A percentile compares a stretch with the other conserved stretches of the same genome.
Evolutionary conservation across 2,888 invertebrate species (phyloP).

Genomic region (Erynnis tages): DNA sequence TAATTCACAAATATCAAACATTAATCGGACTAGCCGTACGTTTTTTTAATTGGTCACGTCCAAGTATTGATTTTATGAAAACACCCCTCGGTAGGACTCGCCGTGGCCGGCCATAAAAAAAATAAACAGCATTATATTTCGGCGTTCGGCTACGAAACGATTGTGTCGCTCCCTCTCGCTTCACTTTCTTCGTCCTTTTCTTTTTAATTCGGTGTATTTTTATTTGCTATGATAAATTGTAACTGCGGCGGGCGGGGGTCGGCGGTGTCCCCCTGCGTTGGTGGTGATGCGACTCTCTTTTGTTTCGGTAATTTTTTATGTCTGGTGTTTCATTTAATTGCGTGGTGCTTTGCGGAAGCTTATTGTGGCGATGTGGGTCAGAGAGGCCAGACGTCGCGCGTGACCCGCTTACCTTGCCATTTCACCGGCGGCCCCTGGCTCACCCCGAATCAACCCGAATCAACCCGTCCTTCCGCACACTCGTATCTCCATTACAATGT

Average conservation of each 20-base stretch:
- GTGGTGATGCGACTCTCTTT: conserved; percentile 54
- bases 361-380: conserved; percentile 76
- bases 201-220: conserved; percentile 79
- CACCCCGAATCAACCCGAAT: no score
- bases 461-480: neutral
- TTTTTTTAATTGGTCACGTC: conserved; percentile 52
- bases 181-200: conserved; percentile 73
- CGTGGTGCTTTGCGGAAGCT: conserved; percentile 69
- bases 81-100: conserved; percentile 47
- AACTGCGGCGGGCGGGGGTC: conserved; percentile 58
- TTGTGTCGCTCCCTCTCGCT: conserved; percentile 64
- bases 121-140: conserved; percentile 65
- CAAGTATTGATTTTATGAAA: conserved; percentile 53
- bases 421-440: conserved; percentile 17
- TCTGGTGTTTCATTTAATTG: conserved; percentile 78
- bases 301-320: conserved; percentile 81
- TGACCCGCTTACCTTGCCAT: conserved; percentile 63
- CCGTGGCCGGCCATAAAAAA: conserved; percentile 55
- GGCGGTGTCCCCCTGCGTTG: conserved; percentile 39
- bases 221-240: conserved; percentile 82
- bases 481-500: neutral
- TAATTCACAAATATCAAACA: conserved; percentile 47
- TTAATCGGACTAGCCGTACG: conserved; percentile 41
- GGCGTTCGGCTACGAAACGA: conserved; percentile 56
- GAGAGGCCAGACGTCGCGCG: conserved; percentile 51